phyloP scores from a whole-genome alignment of 2,113 vertebrate species.

The Eleginops maclovinus region DNA sequence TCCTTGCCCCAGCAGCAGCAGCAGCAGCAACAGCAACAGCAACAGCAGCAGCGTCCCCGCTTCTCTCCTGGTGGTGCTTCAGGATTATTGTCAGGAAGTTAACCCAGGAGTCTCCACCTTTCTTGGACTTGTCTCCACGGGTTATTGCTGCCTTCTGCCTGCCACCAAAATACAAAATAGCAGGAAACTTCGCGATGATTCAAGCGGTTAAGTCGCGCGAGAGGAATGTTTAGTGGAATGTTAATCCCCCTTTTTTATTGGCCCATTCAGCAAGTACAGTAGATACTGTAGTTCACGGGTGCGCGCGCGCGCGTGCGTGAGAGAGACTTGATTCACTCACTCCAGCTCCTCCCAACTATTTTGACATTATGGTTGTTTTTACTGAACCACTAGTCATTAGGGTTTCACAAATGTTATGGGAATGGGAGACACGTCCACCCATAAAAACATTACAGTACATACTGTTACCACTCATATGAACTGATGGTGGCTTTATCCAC shows the following conservation, averaged over 20 bases:
- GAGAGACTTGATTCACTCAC: background rate
- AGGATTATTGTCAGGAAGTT: constrained; percentile 82
- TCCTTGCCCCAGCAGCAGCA: constrained; percentile 33
- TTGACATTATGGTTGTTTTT: background rate
- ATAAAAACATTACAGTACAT: background rate
- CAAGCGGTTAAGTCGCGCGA: constrained; percentile 71
- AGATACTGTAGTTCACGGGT: constrained; percentile 6
- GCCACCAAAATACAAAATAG: constrained; percentile 60
- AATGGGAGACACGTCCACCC: background rate
- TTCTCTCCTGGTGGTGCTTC: constrained; percentile 42
- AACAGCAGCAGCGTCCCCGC: constrained; percentile 35
- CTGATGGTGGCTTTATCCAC: background rate
- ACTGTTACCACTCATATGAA: too few relatives aligned
- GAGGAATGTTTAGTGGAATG: constrained; percentile 58
- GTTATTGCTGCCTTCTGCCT: constrained; percentile 14
- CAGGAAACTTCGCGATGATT: constrained; percentile 79
- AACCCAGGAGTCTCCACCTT: constrained; percentile 85
- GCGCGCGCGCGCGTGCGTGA: background rate
- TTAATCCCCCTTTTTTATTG: constrained; percentile 7
- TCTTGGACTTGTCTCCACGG: constrained; percentile 77
- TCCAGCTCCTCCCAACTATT: background rate
- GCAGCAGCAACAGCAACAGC: too few relatives aligned
- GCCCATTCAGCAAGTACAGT: constrained; percentile 47
- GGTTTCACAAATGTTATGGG: background rate
- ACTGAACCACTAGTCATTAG: background rate